phyloP scores from a whole-genome alignment of 2,113 vertebrate species.

The Hippocampus barbouri region DNA sequence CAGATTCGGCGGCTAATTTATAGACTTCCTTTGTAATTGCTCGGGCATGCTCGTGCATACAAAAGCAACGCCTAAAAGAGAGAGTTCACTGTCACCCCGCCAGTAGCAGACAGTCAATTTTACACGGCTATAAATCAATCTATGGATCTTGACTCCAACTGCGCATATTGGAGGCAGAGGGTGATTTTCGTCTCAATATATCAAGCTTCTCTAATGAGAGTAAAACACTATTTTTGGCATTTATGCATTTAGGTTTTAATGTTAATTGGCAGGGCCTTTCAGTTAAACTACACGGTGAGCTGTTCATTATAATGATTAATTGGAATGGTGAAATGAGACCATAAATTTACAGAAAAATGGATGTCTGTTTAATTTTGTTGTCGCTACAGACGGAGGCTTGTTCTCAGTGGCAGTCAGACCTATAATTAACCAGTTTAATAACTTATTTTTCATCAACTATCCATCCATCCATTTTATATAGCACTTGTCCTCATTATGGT shows the following conservation, averaged over 20 bases:
- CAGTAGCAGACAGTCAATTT: constrained; percentile 47
- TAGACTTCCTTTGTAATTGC: constrained; percentile 58
- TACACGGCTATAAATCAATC: constrained; percentile 54
- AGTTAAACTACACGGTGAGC: constrained; percentile 29
- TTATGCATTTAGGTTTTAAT: constrained; percentile 37
- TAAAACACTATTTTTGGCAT: constrained; percentile 26
- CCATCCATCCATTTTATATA: neutral
- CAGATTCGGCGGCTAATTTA: constrained; percentile 58
- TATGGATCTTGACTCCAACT: constrained; percentile 38
- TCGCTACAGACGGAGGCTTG: neutral
- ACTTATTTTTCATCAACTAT: neutral
- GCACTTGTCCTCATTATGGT: neutral
- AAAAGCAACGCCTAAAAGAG: constrained; percentile 42
- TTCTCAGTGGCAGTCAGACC: neutral
- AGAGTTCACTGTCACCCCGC: constrained; percentile 24
- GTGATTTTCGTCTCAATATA: constrained; percentile 28
- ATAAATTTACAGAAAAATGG: constrained; percentile 39
- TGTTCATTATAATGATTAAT: constrained; percentile 49
- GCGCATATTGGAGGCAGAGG: constrained; percentile 23
- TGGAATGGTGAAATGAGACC: constrained; percentile 30
- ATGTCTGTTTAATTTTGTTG: neutral
- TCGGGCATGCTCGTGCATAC: constrained; percentile 36
- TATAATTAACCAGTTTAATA: neutral
- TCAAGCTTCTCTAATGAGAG: constrained; percentile 31
- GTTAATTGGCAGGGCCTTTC: constrained; percentile 30